Evolutionary conservation across 2,888 invertebrate genomes (phyloP), one percentile per base, ranked within the genome.

Genomic region (Drosophila putrida): DNA sequence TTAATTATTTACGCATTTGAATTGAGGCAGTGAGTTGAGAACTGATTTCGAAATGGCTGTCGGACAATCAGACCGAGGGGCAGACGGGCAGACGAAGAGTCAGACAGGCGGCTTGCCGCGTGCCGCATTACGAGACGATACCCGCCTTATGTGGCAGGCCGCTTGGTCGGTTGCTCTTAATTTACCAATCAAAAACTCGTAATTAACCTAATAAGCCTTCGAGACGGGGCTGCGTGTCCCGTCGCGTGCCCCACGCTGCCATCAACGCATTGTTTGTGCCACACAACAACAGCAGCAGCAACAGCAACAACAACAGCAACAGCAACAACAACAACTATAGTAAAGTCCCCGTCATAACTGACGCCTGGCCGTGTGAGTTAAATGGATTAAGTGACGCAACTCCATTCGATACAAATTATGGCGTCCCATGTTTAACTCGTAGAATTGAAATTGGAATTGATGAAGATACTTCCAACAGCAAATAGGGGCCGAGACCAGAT

Each of bases 171-270:
- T 6, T 36, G 57, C 74, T 78, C 88, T 86, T 80, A 82, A 88
- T 88, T 86, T 86, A 88, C 80, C 89, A 89, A 88, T 89, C 89
- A 87, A 87, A 87, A 89, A 87, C 82, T 87, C 89, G 85, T 87
- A 87, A 89, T 87, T 87, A 89, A 87, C 87, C 88, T 82, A 89
- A 87, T 87, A 89, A 88, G 88, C 87, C 80, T 69, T 66, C 74
- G 75, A 79, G 71, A 73, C 75, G 74, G 65, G 68, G 67, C 77
- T 64, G 65, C 69, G 57, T 46, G 57, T 57, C 57, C 57, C 57
- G 57, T 85, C 82, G 82, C 86, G 82, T 86, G 86, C 86, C 83
- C 83, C 86, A 76, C 66, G 76, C 65, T 47, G 47, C 70, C 65
- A 13, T 43, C 51, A 39, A 41, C 67, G 62, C 66, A 71, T 71